Conservation (phyloP, 2,888 invertebrate species). For the Chorisops tibialis region DNA sequence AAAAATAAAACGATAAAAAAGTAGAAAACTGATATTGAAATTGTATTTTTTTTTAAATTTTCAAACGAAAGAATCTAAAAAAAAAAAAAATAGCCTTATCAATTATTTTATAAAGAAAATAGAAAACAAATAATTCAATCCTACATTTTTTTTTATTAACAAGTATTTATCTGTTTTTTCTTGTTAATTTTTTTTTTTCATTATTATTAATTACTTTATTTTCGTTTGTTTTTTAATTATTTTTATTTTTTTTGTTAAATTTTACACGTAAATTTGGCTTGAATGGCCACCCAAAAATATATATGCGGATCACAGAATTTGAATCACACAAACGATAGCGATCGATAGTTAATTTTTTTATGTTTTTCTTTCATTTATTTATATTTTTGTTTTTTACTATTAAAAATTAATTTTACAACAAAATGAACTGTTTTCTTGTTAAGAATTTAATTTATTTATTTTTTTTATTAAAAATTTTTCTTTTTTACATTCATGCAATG, state of each 20-base stretch:
- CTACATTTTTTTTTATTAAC: constrained; percentile 33
- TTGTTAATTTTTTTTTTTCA: constrained; percentile 19
- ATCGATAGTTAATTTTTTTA: constrained; percentile 35
- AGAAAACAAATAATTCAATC: constrained; percentile 37
- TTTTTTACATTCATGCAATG: too few species aligned
- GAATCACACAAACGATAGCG: constrained; percentile 51
- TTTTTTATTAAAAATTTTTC: too few species aligned
- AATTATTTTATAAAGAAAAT: too few species aligned
- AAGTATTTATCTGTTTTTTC: constrained; percentile 27
- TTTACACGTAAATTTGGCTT: constrained; percentile 37
- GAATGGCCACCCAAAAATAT: constrained; percentile 41
- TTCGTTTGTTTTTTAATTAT: constrained; percentile 30
- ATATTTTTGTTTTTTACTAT: neutral
- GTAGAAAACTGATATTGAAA: too few species aligned
- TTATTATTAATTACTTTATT: constrained; percentile 28
- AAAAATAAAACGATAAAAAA: too few species aligned
- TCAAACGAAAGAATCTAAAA: neutral
- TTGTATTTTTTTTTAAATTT: neutral
- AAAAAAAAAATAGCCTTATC: neutral
- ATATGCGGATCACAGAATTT: constrained; percentile 52
- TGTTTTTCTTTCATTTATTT: constrained; percentile 5
- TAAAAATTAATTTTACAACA: neutral
- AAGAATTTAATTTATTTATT: too few species aligned
- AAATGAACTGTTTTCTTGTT: too few species aligned
- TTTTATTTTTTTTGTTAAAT: constrained; percentile 26